Evolutionary conservation across 2,113 vertebrate genomes (phyloP), one percentile per base, ranked within the genome.

Genomic region (Ramphastos sulfuratus): DNA sequence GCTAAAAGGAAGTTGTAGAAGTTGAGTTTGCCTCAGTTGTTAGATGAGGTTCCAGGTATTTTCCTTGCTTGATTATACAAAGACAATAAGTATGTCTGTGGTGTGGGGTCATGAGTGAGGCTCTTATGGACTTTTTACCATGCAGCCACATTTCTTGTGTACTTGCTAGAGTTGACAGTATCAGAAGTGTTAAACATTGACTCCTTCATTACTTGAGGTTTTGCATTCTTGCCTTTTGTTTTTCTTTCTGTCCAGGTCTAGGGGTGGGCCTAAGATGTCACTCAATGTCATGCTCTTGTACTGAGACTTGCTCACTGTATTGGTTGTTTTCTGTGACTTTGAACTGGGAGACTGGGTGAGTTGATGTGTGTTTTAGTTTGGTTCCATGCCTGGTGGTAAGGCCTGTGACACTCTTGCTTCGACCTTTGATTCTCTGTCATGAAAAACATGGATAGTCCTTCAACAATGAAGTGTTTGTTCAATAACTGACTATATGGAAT

Each of bases 131-230:
- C 7, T 24, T 64, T 9, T 44, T 23, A 28, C 21, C 19, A 20
- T 2, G 28, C 28, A 2, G 9, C 17, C 25, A 10, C 33, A 7
- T 5, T 65, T n/a, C 10, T 6, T 72, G 19, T n/a, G 12, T 28
- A 18, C 17, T 24, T 77, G 1, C 33, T 65, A 9, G 20, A 4
- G 0, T 2, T 39, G 33, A 19, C 3, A n/a, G 15, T 60, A n/a
- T 35, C 42, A 8, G 12, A 24, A 13, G 9, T 63, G 37, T 61
- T 42, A 27, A 59, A 9, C 12, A 17, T 5, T 42, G 37, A 39
- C 27, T 39, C 39, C 64, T 44, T 30, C 28, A 30, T 27, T 44
- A 25, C 44, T 30, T 66, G 12, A 9, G 20, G 8, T 18, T 44
- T 44, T 44, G 18, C 10, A 7, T 19, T 30, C 27, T 30, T 42